Conservation (phyloP, 2,113 vertebrate species). For the Centropristis striata region DNA sequence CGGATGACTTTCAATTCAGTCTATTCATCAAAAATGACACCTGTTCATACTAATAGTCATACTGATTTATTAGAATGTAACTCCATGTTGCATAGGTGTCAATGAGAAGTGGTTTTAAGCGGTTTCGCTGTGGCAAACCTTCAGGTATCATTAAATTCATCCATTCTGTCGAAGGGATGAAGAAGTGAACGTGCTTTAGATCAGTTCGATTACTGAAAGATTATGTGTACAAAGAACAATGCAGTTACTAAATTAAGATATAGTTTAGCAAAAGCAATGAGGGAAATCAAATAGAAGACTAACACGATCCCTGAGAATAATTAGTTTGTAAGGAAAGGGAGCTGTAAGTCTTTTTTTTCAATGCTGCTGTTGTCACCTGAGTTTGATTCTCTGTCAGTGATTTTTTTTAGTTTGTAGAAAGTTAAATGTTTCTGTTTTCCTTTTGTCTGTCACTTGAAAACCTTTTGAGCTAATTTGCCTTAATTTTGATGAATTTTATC, state of each 20-base stretch:
- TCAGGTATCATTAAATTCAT: constrained; percentile 65
- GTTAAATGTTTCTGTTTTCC: constrained; percentile 61
- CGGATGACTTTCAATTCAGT: constrained; percentile 10
- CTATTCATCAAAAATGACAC: neutral
- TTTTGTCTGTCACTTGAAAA: constrained; percentile 80
- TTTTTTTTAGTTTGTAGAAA: constrained; percentile 72
- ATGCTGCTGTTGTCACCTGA: constrained; percentile 84
- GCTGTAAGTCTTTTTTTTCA: constrained; percentile 72
- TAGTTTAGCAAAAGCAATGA: constrained; percentile 65
- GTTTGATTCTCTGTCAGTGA: constrained; percentile 76
- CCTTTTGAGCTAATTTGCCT: constrained; percentile 74
- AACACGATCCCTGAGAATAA: constrained; percentile 59
- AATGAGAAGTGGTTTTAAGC: constrained; percentile 85
- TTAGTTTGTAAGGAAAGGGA: constrained; percentile 66
- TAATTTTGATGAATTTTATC: constrained; percentile 74
- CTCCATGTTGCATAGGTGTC: constrained; percentile 15
- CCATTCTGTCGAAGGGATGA: constrained; percentile 44
- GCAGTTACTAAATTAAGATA: constrained; percentile 69
- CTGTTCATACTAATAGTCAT: constrained; percentile 16
- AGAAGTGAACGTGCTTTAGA: constrained; percentile 43
- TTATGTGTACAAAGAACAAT: constrained; percentile 69
- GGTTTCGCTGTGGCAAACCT: constrained; percentile 74
- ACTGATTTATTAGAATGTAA: constrained; percentile 10
- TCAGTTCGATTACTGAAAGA: constrained; percentile 51
- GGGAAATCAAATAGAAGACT: constrained; percentile 61